phyloP scores from a whole-genome alignment of 1,140 invertebrate genomes.

The Gryon sp. region DNA sequence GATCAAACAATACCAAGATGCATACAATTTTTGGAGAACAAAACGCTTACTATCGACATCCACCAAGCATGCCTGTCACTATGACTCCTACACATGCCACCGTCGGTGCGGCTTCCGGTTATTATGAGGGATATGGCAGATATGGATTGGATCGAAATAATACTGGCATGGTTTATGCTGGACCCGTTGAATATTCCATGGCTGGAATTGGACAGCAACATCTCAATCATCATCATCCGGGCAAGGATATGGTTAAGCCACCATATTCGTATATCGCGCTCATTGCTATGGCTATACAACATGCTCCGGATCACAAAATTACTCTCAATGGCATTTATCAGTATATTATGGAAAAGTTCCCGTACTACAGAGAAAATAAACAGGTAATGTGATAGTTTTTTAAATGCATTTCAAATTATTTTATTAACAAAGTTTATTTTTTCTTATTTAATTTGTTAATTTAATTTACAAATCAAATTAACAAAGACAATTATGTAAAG shows the following conservation, averaged over 20 bases:
- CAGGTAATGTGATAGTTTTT: constrained; percentile 25
- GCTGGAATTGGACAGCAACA: constrained; percentile 83
- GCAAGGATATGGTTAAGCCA: constrained; percentile 95
- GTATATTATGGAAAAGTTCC: constrained; percentile 99
- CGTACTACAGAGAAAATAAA: constrained; percentile 98
- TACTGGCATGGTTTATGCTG: constrained; percentile 81
- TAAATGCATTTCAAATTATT: too few species aligned
- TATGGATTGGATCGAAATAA: constrained; percentile 61
- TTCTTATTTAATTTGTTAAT: too few species aligned
- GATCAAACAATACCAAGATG: constrained; percentile 82
- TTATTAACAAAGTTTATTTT: too few species aligned
- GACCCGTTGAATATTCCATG: constrained; percentile 77
- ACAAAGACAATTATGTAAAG: too few species aligned
- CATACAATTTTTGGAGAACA: constrained; percentile 93
- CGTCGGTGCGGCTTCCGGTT: constrained; percentile 73
- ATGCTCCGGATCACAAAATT: constrained; percentile 94
- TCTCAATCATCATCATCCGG: constrained; percentile 81
- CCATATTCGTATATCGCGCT: constrained; percentile 99
- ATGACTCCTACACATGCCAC: constrained; percentile 75
- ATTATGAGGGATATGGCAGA: constrained; percentile 65
- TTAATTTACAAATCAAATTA: too few species aligned
- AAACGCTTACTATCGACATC: constrained; percentile 85
- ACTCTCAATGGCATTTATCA: constrained; percentile 99
- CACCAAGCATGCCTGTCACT: constrained; percentile 74
- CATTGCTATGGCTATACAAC: constrained; percentile 98